Conservation (phyloP, 2,888 invertebrate species). For the Elegia similella region DNA sequence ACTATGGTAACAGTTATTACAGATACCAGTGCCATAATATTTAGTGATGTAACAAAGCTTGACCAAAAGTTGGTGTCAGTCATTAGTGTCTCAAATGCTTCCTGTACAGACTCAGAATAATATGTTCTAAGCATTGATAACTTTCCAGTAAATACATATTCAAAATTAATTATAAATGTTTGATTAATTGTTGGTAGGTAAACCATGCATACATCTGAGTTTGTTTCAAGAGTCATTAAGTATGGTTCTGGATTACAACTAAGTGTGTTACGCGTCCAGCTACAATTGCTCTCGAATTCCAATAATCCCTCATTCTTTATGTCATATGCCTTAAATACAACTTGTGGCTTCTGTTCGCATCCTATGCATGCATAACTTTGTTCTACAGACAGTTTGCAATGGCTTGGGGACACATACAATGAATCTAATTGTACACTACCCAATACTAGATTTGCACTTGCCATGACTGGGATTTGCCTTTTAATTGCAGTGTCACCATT, state of each 20-base stretch:
- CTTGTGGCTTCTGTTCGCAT: constrained; percentile 10
- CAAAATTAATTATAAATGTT: background rate
- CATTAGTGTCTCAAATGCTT: background rate
- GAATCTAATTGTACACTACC: background rate
- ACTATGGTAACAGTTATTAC: background rate
- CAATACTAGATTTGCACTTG: background rate
- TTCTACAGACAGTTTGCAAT: constrained; percentile 1
- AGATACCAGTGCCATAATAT: background rate
- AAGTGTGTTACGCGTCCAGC: background rate
- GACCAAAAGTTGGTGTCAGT: background rate
- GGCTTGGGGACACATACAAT: background rate
- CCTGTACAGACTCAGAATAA: background rate
- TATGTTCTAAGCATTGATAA: background rate
- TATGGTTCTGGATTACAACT: constrained; percentile 1
- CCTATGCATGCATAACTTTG: background rate
- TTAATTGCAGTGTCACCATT: background rate
- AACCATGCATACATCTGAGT: background rate
- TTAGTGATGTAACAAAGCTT: background rate
- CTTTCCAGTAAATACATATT: background rate
- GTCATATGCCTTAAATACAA: background rate
- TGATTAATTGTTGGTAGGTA: background rate
- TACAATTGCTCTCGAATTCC: background rate
- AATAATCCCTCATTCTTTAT: background rate
- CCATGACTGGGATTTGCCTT: background rate
- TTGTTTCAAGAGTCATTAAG: background rate